A percentile compares a stretch with the other conserved stretches of the same genome.
Conservation (phyloP, 2,113 vertebrate genomes). For the Corythoichthys intestinalis region DNA sequence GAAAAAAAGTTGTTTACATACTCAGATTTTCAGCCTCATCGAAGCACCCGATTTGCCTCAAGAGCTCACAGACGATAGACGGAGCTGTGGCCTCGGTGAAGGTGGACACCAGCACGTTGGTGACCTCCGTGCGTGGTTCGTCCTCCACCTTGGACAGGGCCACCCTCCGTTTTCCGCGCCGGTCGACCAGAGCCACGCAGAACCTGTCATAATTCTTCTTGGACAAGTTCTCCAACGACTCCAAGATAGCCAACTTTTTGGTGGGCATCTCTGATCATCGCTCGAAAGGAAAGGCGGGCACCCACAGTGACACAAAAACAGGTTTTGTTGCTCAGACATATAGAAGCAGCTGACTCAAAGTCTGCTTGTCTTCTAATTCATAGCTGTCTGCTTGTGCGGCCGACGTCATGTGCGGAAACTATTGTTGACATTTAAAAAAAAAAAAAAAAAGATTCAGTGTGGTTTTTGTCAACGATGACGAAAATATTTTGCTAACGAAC, state of each 20-base stretch:
- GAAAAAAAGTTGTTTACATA: background rate
- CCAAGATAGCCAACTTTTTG: background rate
- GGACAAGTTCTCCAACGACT: background rate
- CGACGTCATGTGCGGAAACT: too few relatives aligned
- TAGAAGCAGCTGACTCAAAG: too few relatives aligned
- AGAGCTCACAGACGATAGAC: background rate
- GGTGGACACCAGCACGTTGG: background rate
- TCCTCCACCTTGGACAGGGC: background rate
- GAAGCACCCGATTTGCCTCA: background rate
- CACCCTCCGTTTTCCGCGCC: background rate
- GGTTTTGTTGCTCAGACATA: too few relatives aligned
- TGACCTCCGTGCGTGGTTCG: background rate
- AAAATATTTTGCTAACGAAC: too few relatives aligned
- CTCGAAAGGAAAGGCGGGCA: too few relatives aligned
- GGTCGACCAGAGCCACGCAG: background rate
- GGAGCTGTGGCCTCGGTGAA: background rate
- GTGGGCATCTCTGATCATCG: background rate
- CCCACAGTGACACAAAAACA: too few relatives aligned
- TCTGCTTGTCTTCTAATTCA: too few relatives aligned
- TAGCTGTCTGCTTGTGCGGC: too few relatives aligned
- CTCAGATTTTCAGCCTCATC: background rate
- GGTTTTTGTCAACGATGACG: too few relatives aligned
- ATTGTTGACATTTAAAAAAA: too few relatives aligned
- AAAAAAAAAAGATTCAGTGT: too few relatives aligned
- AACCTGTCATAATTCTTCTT: background rate